These are phyloP conservation scores for Berghia stephanieae DNA, from an alignment of 1,140 invertebrate species.

Conservation along the genomic window DNA sequence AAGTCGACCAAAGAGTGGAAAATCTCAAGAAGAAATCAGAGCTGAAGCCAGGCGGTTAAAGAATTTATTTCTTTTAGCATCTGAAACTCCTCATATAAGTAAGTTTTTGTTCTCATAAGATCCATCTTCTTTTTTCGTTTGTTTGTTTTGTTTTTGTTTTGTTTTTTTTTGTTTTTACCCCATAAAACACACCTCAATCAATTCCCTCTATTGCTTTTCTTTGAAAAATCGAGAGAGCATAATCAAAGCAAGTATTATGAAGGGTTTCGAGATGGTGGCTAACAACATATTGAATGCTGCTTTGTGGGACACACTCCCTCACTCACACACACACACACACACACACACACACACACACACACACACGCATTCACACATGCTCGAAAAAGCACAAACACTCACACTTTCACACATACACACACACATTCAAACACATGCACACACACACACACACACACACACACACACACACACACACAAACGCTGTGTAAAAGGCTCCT, in stretches of 20 bases:
- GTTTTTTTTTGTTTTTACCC: neutral
- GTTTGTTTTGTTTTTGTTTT: neutral
- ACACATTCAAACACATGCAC: neutral
- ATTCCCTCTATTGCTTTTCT: no score
- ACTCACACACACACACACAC: neutral
- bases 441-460: no score
- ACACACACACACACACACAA: conserved; percentile 4
- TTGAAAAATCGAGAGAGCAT: neutral
- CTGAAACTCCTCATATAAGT: conserved; percentile 24
- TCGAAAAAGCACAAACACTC: neutral
- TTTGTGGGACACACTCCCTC: neutral
- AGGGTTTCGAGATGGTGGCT: no score
- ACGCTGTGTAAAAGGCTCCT: no score
- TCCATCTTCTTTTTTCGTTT: neutral
- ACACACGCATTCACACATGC: neutral
- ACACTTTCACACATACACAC: neutral
- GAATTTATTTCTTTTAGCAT: conserved; percentile 8
- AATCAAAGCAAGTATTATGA: no score
- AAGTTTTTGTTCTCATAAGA: no score
- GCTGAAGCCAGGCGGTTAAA: neutral
- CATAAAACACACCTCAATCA: neutral
- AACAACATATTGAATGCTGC: neutral
- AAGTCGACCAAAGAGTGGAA: conserved; percentile 1
- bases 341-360: conserved; percentile 20
- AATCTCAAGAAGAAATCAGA: neutral